These are phyloP conservation scores for Neosilurus mollespiculum DNA, from an alignment of 2,797 vertebrate genomes.

Conservation along the genomic window DNA sequence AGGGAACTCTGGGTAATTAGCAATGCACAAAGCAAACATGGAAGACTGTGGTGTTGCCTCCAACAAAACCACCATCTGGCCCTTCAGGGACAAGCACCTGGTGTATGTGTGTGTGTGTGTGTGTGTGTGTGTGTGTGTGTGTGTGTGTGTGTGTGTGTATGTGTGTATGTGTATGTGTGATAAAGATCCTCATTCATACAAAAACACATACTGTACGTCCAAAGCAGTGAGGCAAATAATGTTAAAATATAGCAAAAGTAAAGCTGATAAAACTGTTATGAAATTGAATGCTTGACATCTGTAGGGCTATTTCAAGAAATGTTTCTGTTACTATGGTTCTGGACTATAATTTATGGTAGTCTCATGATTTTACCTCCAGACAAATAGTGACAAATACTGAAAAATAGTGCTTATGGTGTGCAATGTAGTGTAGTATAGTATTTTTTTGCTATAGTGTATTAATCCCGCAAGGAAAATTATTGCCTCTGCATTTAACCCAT, in stretches of 20 bases:
- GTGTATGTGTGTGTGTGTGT: conserved; percentile 40
- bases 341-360: neutral
- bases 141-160: conserved; percentile 36
- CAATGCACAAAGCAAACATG: conserved; percentile 74
- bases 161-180: conserved; percentile 36
- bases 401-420: too few species aligned
- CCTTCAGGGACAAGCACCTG: conserved; percentile 40
- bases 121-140: conserved; percentile 44
- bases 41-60: conserved; percentile 66
- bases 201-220: neutral
- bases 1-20: conserved; percentile 63
- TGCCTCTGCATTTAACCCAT: too few species aligned
- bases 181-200: conserved; percentile 15
- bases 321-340: neutral
- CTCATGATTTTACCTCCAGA: too few species aligned
- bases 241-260: neutral
- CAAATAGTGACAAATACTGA: too few species aligned
- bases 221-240: neutral
- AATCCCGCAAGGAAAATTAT: too few species aligned
- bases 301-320: neutral
- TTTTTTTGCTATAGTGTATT: too few species aligned
- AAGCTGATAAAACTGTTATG: neutral
- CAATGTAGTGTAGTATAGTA: too few species aligned
- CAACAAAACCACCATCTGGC: conserved; percentile 73
- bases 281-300: neutral